Base-by-base conservation (phyloP, 2,888 invertebrate genomes). In the Macrophya alboannulata region DNA sequence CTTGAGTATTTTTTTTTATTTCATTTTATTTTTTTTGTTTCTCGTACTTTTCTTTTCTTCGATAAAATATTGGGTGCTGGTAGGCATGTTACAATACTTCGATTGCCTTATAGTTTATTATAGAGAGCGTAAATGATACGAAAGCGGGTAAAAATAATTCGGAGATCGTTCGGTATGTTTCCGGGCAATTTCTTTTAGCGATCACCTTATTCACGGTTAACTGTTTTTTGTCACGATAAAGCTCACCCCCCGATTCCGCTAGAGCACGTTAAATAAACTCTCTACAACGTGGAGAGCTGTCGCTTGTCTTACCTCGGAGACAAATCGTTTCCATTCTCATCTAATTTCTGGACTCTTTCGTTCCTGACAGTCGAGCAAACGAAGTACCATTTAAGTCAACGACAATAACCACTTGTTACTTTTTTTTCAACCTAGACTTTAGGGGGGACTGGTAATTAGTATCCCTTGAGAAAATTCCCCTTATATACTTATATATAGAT, bases 341-440 rank as follows among this genome's bases (percentile, higher is more conserved):
- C 81, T 62, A 81, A 62, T 81, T 81, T 37, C 81, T 62, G 55
- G 77, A 77, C 51, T 77, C 77, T 55, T 77, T 51, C 51, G 31
- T 43, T 48, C 77, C 77, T 81, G 81, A 81, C 21, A 81, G 43
- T 62, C 43, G 43, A 81, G 40, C 81, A 43, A 81, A 59, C 81
- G 59, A 81, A 62, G 81, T 62, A 81, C 81, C 81, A 81, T 81
- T 62, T 59, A 59, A 81, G 81, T 81, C 59, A 81, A 81, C 81
- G 81, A 81, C 81, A 59, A 81, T 81, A 81, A 62, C 81, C 81
- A 81, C 81, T 81, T 81, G 81, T 81, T 43, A 81, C 81, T 81
- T 81, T 81, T 62, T 59, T 62, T n/a, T 62, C 40, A 51, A 51
- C 25, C 12, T 31, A 17, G 77, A 51, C 51, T 55, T 77, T 5